Base-by-base conservation (phyloP, 2,113 vertebrate genomes). In the Podocnemis expansa region DNA sequence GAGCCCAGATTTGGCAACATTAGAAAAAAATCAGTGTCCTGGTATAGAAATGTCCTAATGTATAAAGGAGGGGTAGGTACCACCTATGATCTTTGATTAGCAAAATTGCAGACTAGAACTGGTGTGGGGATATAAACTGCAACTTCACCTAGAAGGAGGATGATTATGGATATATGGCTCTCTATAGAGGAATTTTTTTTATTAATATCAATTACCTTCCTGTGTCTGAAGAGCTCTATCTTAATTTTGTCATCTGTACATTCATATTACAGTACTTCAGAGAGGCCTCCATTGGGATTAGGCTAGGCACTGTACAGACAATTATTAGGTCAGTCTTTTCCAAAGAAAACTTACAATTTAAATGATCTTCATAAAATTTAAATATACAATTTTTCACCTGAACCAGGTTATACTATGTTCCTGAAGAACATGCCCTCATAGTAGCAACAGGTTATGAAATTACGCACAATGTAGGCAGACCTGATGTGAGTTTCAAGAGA, bases 251-350 rank as follows among this genome's bases (percentile, higher is more conserved):
- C 89, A 80, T 16, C 22, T 29, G 38, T 16, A 21, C 2, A 9
- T 45, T 5, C 3, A 12, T 84, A 13, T 19, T 13, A 82, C 21
- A 49, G 55, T 1, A 1, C 3, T 8, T 6, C 41, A 8, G n/a
- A 91, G 31, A 90, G 90, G 27, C 13, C 3, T 84, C 45, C 60
- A 8, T 25, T 41, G 78, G 12, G 45, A 58, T 10, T n/a, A 17
- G 73, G 38, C 11, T 9, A 11, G 27, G 27, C 5, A 43, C 21
- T 88, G 41, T 25, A 24, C 3, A 25, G n/a, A 60, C 6, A 79
- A 8, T 5, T 25, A 25, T 25, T 21, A 43, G 38, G 34, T 10
- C 70, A 43, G 38, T 19, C 10, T 41, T 70, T 10, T 70, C 8
- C 5, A n/a, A 6, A 4, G 5, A 67, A 67, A 8, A 17, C 34